Percentiles rank a stretch among this genome's conserved stretches.
phyloP scores from a whole-genome alignment of 1,140 invertebrate species.

The Saxidomus purpurata region DNA sequence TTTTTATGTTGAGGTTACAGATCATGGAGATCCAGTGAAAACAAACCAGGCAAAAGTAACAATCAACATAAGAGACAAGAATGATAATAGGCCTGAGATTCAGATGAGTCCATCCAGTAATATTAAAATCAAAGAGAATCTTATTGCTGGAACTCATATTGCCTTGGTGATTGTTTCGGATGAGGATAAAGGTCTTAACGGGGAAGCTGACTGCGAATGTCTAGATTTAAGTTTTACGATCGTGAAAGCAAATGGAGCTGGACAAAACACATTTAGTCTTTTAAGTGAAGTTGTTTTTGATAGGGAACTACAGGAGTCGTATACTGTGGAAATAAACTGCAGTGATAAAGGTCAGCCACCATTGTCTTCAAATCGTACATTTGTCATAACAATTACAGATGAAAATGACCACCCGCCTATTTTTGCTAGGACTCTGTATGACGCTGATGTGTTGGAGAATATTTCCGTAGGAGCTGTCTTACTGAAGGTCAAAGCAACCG shows the following conservation, averaged over 20 bases:
- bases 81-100: constrained; percentile 81
- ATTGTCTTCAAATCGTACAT: constrained; percentile 71
- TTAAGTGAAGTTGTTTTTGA: constrained; percentile 58
- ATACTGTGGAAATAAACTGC: constrained; percentile 73
- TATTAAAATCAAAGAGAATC: constrained; percentile 75
- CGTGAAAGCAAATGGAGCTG: neutral
- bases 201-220: constrained; percentile 76
- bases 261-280: constrained; percentile 28
- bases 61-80: constrained; percentile 78
- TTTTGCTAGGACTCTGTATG: constrained; percentile 71
- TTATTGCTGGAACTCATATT: constrained; percentile 75
- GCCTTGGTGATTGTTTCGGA: constrained; percentile 82
- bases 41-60: constrained; percentile 72
- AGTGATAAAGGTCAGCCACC: constrained; percentile 78
- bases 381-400: constrained; percentile 81
- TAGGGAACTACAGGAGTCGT: constrained; percentile 60
- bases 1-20: constrained; percentile 76
- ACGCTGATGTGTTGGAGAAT: constrained; percentile 75
- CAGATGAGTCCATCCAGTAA: constrained; percentile 75
- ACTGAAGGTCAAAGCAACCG: constrained; percentile 77
- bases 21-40: constrained; percentile 72
- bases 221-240: constrained; percentile 45
- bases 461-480: constrained; percentile 71
- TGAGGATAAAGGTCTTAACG: constrained; percentile 80
- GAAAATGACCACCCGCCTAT: constrained; percentile 81